Conservation (phyloP, 2,797 vertebrate genomes). For the Hippocampus kuda region DNA sequence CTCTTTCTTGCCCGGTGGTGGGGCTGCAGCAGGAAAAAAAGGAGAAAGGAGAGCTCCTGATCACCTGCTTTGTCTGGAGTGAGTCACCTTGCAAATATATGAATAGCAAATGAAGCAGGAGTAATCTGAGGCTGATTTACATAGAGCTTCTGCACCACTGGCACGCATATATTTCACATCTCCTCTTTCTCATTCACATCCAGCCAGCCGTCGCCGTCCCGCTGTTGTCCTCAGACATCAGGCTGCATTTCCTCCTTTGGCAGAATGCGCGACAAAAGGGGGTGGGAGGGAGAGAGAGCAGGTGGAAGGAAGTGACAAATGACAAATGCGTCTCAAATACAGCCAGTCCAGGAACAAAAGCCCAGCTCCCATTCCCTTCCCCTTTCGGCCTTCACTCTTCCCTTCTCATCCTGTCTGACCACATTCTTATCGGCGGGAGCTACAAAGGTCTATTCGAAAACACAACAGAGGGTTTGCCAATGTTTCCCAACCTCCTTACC, state of each 20-base stretch:
- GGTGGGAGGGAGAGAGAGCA: slow-evolving; percentile 66
- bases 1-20: slow-evolving; percentile 42
- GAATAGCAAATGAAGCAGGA: slow-evolving; percentile 74
- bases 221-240: slow-evolving; percentile 51
- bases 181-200: slow-evolving; percentile 29
- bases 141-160: slow-evolving; percentile 63
- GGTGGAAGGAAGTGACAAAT: slow-evolving; percentile 65
- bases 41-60: slow-evolving; percentile 58
- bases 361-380: slow-evolving; percentile 43
- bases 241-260: slow-evolving; percentile 40
- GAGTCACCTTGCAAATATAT: slow-evolving; percentile 82
- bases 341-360: slow-evolving; percentile 16
- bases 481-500: slow-evolving; percentile 9
- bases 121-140: slow-evolving; percentile 74
- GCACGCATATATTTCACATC: slow-evolving; percentile 49
- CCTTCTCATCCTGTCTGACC: slow-evolving; percentile 41
- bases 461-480: slow-evolving; percentile 26
- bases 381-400: slow-evolving; percentile 35
- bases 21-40: slow-evolving; percentile 24
- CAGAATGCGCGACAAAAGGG: slow-evolving; percentile 58
- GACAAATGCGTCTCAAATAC: slow-evolving; percentile 51
- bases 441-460: slow-evolving; percentile 39
- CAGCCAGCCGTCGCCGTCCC: slow-evolving; percentile 10
- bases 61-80: slow-evolving; percentile 75
- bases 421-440: slow-evolving; percentile 61